Conservation (phyloP, 2,113 vertebrate species). For the Myocastor coypus region DNA sequence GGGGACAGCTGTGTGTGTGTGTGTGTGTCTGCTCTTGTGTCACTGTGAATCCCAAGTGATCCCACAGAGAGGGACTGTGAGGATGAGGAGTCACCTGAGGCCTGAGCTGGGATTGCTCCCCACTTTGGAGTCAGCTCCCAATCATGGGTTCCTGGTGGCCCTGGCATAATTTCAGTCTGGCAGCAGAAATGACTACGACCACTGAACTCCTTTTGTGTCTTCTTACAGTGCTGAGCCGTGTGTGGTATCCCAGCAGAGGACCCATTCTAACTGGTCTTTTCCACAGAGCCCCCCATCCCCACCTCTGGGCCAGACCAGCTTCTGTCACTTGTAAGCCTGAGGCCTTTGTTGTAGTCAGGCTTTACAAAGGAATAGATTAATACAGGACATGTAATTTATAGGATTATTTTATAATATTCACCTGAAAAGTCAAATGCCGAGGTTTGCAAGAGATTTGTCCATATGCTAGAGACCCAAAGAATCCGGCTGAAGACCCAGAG, state of each 20-base stretch:
- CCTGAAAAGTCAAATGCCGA: background rate
- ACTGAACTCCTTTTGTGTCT: background rate
- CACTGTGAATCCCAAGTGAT: background rate
- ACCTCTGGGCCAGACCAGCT: no score
- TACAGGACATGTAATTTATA: background rate
- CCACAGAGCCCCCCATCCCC: background rate
- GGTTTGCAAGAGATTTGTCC: background rate
- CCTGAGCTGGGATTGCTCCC: accelerated
- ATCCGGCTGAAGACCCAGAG: background rate
- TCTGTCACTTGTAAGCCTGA: background rate
- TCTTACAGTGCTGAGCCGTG: background rate
- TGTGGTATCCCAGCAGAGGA: background rate
- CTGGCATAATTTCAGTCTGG: background rate
- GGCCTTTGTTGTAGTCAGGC: background rate
- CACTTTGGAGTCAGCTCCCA: accelerated
- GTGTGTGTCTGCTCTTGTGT: background rate
- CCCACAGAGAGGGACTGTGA: background rate
- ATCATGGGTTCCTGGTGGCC: background rate
- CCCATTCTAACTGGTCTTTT: accelerated
- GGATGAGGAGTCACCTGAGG: background rate
- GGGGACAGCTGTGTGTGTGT: background rate
- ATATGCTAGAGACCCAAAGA: background rate
- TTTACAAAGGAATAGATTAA: background rate
- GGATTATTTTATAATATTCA: background rate
- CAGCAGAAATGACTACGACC: background rate